Conservation (phyloP, 2,113 vertebrate species). For the Perca fluviatilis region DNA sequence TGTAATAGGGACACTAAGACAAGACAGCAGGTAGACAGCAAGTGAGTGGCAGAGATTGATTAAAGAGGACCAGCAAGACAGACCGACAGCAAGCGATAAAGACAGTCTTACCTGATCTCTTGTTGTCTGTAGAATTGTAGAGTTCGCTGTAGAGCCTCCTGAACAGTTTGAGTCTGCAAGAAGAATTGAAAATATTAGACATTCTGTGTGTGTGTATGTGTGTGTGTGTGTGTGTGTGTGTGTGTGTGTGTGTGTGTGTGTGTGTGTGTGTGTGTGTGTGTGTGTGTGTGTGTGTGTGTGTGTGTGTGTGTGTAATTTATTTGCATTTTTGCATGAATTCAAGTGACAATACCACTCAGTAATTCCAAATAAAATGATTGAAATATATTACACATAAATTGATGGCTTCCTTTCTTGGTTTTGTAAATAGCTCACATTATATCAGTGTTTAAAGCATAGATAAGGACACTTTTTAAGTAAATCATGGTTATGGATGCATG, state of each 20-base stretch:
- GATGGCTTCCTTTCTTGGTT: not conserved
- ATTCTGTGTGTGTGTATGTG: not conserved
- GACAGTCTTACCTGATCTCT: constrained; percentile 89
- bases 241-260: too few relatives aligned
- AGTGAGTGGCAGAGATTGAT: constrained; percentile 3
- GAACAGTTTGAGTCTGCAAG: constrained; percentile 93
- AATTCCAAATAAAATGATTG: not conserved
- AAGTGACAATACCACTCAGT: too few relatives aligned
- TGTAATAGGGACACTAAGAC: constrained; percentile 2
- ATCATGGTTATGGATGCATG: not conserved
- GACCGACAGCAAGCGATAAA: not conserved
- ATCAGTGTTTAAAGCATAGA: not conserved
- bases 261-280: too few relatives aligned
- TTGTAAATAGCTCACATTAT: not conserved
- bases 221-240: too few relatives aligned
- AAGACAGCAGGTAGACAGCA: constrained; percentile 24
- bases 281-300: not conserved
- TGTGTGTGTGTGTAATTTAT: not conserved
- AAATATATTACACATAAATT: not conserved
- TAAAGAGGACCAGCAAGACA: not conserved
- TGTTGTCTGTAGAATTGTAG: constrained; percentile 92
- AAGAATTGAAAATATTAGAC: constrained; percentile 29
- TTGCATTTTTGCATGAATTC: not conserved
- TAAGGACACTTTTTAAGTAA: not conserved
- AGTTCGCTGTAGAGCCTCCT: constrained; percentile 94